A percentile compares a stretch with the other conserved stretches of the same genome.
phyloP scores from a whole-genome alignment of 2,888 invertebrate species.

The Heteropelma amictum region DNA sequence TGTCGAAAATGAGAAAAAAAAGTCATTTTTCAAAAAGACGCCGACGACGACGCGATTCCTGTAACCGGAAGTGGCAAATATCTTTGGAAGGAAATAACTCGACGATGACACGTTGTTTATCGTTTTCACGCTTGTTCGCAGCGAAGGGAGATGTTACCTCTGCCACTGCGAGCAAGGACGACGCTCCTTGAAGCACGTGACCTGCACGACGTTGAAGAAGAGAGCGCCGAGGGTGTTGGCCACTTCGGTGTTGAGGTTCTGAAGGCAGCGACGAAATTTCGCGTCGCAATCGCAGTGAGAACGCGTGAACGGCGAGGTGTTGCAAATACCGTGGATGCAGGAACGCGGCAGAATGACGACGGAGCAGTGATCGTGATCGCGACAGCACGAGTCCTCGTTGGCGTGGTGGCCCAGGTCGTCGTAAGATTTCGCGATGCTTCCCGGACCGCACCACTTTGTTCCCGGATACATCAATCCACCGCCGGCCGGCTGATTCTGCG shows the following conservation, averaged over 20 bases:
- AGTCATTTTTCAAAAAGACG: too few species aligned
- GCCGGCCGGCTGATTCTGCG: constrained; percentile 67
- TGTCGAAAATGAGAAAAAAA: too few species aligned
- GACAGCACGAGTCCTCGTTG: constrained; percentile 85
- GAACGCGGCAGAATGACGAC: constrained; percentile 81
- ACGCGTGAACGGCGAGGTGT: constrained; percentile 84
- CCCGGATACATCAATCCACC: constrained; percentile 80
- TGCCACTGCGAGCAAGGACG: constrained; percentile 83
- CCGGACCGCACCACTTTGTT: constrained; percentile 90
- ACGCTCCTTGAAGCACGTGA: constrained; percentile 85
- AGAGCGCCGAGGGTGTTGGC: constrained; percentile 86
- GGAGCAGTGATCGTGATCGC: constrained; percentile 87
- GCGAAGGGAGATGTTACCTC: constrained; percentile 77
- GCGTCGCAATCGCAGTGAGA: constrained; percentile 88
- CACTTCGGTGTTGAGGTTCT: constrained; percentile 83
- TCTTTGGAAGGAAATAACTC: background rate
- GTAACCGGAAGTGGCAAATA: background rate
- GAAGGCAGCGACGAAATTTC: constrained; percentile 84
- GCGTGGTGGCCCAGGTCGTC: constrained; percentile 83
- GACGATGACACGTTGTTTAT: background rate
- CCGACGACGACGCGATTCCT: background rate
- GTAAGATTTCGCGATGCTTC: constrained; percentile 82
- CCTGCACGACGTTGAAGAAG: constrained; percentile 87
- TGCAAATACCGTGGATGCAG: constrained; percentile 84
- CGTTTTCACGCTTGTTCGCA: background rate